These are phyloP conservation scores for Ficedula albicollis DNA, from an alignment of 2,797 vertebrate species.

Conservation along the genomic window DNA sequence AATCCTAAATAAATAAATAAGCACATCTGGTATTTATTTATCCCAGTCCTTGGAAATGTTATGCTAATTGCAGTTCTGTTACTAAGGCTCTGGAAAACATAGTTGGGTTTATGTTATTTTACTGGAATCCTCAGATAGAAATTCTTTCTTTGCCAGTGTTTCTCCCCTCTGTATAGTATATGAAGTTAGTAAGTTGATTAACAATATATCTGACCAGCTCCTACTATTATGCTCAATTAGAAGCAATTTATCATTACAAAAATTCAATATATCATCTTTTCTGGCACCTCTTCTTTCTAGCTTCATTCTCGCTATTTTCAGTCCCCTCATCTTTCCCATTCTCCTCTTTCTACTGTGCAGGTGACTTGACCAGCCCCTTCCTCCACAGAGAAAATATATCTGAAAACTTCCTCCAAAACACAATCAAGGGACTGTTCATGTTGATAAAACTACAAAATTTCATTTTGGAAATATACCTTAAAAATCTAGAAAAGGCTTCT, in stretches of 20 bases:
- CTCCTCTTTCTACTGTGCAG: background rate
- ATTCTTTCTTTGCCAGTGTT: background rate
- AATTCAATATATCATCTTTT: background rate
- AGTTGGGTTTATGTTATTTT: background rate
- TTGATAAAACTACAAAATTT: background rate
- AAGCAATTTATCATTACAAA: background rate
- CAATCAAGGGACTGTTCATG: background rate
- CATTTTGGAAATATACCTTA: background rate
- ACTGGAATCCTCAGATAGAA: background rate
- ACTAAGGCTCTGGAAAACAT: conserved; percentile 11
- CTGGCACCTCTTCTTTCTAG: background rate
- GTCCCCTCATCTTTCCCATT: background rate
- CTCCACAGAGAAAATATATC: background rate
- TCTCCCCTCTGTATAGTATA: background rate
- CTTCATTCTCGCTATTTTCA: background rate
- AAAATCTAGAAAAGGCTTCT: background rate
- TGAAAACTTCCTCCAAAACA: background rate
- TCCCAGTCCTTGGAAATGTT: background rate
- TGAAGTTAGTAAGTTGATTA: background rate
- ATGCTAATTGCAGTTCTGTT: conserved; percentile 23
- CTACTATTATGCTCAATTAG: background rate
- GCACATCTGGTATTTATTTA: conserved; percentile 24
- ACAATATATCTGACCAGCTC: background rate
- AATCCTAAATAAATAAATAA: conserved; percentile 41
- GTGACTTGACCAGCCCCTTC: background rate